Conservation (phyloP, 2,113 vertebrate genomes). For the Motacilla alba region DNA sequence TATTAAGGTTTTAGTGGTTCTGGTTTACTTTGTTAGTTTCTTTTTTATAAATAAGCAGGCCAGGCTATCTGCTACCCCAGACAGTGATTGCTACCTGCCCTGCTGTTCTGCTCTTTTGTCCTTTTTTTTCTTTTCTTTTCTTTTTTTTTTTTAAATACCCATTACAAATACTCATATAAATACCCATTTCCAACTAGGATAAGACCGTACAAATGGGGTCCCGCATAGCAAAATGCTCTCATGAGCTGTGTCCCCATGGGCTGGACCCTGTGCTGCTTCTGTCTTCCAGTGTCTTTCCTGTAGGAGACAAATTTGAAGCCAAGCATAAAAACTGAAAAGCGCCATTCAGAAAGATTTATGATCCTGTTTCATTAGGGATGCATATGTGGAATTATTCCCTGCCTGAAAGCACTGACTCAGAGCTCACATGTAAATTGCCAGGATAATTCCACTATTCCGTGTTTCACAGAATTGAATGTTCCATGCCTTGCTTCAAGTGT, state of each 20-base stretch:
- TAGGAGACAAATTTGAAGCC: neutral
- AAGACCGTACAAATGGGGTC: neutral
- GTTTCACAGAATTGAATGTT: neutral
- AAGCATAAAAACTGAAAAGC: neutral
- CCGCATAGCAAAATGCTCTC: neutral
- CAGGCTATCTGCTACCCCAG: neutral
- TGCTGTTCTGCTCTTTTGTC: neutral
- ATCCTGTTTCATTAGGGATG: slow-evolving; percentile 1
- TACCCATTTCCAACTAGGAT: neutral
- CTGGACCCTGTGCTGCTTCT: neutral
- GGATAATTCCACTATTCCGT: neutral
- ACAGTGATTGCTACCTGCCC: neutral
- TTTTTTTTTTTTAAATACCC: neutral
- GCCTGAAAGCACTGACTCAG: slow-evolving; percentile 32
- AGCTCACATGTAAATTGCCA: slow-evolving; percentile 38
- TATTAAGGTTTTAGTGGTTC: neutral
- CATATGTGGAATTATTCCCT: slow-evolving; percentile 8
- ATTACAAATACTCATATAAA: neutral
- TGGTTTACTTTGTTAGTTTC: neutral
- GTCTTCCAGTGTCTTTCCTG: neutral
- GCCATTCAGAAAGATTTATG: slow-evolving; percentile 22
- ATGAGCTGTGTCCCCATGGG: neutral
- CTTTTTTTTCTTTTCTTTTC: neutral
- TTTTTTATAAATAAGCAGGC: neutral
- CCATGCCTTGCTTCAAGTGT: neutral